Evolutionary conservation across 2,113 vertebrate genomes (phyloP).

Genomic region (Triplophysa siluroides): DNA sequence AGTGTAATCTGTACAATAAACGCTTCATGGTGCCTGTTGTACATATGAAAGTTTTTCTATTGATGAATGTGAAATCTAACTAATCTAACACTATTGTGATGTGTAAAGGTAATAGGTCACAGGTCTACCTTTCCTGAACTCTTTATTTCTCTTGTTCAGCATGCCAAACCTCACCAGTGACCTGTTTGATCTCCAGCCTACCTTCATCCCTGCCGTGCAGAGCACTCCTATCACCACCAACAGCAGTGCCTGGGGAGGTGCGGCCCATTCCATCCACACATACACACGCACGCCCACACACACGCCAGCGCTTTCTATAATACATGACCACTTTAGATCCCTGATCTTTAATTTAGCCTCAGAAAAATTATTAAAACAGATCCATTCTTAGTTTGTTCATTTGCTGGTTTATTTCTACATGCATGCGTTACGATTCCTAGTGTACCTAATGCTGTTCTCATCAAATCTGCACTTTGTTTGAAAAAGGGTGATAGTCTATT

Average conservation of each 20-base stretch:
- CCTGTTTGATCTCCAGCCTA: slow-evolving; percentile 90
- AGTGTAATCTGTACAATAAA: too few relatives aligned
- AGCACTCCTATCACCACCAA: slow-evolving; percentile 84
- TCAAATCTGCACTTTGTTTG: not conserved
- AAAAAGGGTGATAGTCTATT: too few relatives aligned
- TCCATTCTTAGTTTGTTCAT: slow-evolving; percentile 11
- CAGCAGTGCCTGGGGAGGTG: slow-evolving; percentile 90
- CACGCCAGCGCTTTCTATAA: not conserved
- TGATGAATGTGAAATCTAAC: too few relatives aligned
- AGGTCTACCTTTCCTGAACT: not conserved
- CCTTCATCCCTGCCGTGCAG: slow-evolving; percentile 88
- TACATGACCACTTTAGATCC: not conserved
- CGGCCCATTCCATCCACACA: slow-evolving; percentile 40
- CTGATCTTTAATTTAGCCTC: slow-evolving; percentile 21
- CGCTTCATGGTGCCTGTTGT: too few relatives aligned
- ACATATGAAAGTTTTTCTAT: too few relatives aligned
- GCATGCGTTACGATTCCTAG: not conserved
- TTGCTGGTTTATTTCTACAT: not conserved
- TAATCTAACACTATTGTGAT: too few relatives aligned
- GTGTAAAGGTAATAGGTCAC: too few relatives aligned
- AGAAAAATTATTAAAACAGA: slow-evolving; percentile 18
- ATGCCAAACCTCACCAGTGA: slow-evolving; percentile 87
- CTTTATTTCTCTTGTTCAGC: slow-evolving; percentile 58
- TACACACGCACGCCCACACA: not conserved
- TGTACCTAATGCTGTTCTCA: not conserved